Evolutionary conservation across 2,888 invertebrate species (phyloP).

Genomic region (Pseudeuparius sepicola): DNA sequence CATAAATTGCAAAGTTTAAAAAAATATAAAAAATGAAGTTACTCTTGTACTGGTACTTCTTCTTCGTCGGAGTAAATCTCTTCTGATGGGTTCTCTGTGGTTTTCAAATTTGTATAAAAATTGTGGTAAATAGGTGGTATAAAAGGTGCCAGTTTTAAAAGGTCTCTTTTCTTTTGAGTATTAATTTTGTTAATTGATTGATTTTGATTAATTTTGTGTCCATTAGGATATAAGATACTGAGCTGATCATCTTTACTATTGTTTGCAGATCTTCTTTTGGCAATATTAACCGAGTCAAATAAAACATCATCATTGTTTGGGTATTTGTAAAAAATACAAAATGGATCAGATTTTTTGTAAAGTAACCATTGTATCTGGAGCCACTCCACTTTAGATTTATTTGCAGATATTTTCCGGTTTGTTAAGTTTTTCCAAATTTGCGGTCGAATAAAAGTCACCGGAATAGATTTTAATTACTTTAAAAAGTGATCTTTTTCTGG

Average conservation of each 20-base stretch:
- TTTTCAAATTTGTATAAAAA: conserved; percentile 9
- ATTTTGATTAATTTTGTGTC: too few species aligned
- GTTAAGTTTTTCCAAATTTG: too few species aligned
- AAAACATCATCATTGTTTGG: too few species aligned
- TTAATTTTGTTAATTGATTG: too few species aligned
- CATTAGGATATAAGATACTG: conserved; percentile 5
- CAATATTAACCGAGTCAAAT: too few species aligned
- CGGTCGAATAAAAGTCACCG: conserved; percentile 6
- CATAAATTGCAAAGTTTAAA: not conserved
- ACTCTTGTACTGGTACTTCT: not conserved
- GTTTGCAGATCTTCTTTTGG: too few species aligned
- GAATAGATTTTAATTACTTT: too few species aligned
- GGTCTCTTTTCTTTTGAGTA: not conserved
- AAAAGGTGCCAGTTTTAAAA: not conserved
- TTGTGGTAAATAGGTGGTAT: conserved; percentile 5
- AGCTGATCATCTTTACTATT: too few species aligned
- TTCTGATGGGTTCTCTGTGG: conserved; percentile 5
- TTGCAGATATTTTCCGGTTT: conserved; percentile 8
- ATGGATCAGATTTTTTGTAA: conserved; percentile 9
- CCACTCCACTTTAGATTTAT: conserved; percentile 10
- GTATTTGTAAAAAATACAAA: conserved; percentile 8
- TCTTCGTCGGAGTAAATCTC: conserved; percentile 8
- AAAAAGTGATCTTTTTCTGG: conserved; percentile 9
- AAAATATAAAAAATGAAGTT: not conserved
- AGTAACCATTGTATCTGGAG: conserved; percentile 7